Base-by-base conservation (phyloP, 2,797 vertebrate genomes). In the Mus minutoides region DNA sequence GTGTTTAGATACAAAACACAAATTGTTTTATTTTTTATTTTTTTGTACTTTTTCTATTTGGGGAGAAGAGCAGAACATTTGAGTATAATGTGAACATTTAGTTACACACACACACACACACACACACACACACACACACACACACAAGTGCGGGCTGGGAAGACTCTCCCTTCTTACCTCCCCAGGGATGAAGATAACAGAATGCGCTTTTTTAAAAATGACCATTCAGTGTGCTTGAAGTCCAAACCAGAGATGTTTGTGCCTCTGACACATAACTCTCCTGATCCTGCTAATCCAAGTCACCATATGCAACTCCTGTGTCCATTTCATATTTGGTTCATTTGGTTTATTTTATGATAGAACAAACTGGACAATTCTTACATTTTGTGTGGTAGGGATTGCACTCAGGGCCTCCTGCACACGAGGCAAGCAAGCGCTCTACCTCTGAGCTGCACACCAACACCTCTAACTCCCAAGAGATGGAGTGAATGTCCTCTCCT, bases 1-100 rank as follows among this genome's bases (percentile, higher is more conserved):
- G 64, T 85, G 94, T 78, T 26, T 82, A 95, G 88, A 85, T 80
- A 80, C 29, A 77, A 88, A 91, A 92, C 40, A 24, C 69, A 95
- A 76, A 79, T 96, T 29, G 64, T 54, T 77, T 92, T 96, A 90
- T 92, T 95, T 54, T 77, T 92, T 96, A 90, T 92, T 95, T 94
- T 97, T 93, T 93, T 84, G 37, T 93, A 89, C 49, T 90, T 96
- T 96, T 96, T 96, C 43, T 89, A 97, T 96, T 96, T 96, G 90
- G 78, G 76, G 92, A 96, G n/a, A 92, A 88, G 43, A 88, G 40
- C 77, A 54, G 86, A 56, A 58, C 54, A 64, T 16, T 91, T 3
- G 49, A 2, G 0, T 71, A 75, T 75, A 76, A 73, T 87, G 58
- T 93, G 29, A 94, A 43, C 31, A 31, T 91, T 88, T 67, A 54